Evolutionary conservation across 2,797 vertebrate species (phyloP), one percentile per base, ranked within the genome.

Genomic region (Galagoides demidoff): DNA sequence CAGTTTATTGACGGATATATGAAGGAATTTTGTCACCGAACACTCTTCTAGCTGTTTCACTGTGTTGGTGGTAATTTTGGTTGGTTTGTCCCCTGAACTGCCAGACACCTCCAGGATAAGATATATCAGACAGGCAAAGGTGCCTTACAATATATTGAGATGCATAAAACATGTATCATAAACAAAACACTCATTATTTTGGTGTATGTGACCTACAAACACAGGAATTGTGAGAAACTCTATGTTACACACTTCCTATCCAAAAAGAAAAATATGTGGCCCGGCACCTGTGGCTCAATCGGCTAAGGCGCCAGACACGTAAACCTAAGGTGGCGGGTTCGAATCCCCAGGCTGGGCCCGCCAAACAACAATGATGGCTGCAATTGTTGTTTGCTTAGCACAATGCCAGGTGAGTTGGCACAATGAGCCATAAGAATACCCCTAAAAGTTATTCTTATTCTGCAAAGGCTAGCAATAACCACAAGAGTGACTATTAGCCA

Each of bases 401-500:
- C n/a, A 31, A 31, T 34, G 73, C 49, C 64, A 84, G 76, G 23
- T 43, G 31, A 82, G 25, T 59, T 14, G 29, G 45, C 43, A 77
- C 8, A 66, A 29, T n/a, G 19, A 20, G 55, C 20, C 71, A 43
- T 2, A 94, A 55, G 9, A 79, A 20, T 82, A 74, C 64, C 22
- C 27, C 84, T 78, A 34, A 34, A 86, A 86, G 49, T 63, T 87
- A 83, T 84, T 93, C 49, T 90, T 64, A 70, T 13, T 27, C 31
- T 79, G 59, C 86, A 57, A 83, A 68, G 12, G 13, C 19, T 95
- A 87, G 25, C 78, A 81, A 68, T 45, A 83, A 81, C 49, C n/a
- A 90, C 31, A 76, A 64, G 57, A 57, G 22, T 81, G 71, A n/a
- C 89, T 49, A n/a, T 73, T 86, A 96, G 64, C 16, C 43, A 88